Base-by-base conservation (phyloP, 2,888 invertebrate species). In the Lottia gigantea region DNA sequence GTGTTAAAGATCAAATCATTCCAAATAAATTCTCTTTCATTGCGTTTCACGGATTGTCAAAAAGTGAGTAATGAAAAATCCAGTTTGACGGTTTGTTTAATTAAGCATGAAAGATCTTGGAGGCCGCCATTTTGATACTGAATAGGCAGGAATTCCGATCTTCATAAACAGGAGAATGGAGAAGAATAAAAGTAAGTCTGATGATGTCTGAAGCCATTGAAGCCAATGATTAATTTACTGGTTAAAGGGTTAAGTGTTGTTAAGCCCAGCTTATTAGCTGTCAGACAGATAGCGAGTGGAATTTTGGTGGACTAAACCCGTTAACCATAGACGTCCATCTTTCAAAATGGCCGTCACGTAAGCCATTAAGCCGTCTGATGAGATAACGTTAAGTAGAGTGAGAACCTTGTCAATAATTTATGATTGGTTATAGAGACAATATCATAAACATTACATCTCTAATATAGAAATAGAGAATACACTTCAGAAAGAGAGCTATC, bases 161-260 rank as follows among this genome's bases (percentile, higher is more conserved):
- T 55, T 23, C 23, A 23, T 55, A 55, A 23, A 23, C 23, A 55
- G 23, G 11, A 23, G 55, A 55, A 23, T 55, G 23, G 55, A 23
- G 55, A 55, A 55, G 55, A 55, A 55, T 12, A 19, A 55, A 55
- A 23, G n/a, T 19, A 55, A 23, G 55, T 55, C 55, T 55, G 55
- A 55, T 23, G 55, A 55, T 55, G 19, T 55, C 55, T 55, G 12
- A 55, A 23, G 23, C 19, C 55, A 55, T 19, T 23, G 55, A 55
- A 40, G 55, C 19, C 55, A 55, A 23, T 55, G 55, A 55, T 55
- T 55, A 55, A 55, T 55, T 55, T 55, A 55, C 55, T 55, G 55
- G 55, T 55, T 55, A 55, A 40, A 23, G 55, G 55, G 55, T 55
- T 55, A 55, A 55, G 55, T 55, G 55, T 55, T 55, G 55, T 55